Evolutionary conservation across 2,113 vertebrate genomes (phyloP), one percentile per base, ranked within the genome.

Genomic region (Saimiri boliviensis): DNA sequence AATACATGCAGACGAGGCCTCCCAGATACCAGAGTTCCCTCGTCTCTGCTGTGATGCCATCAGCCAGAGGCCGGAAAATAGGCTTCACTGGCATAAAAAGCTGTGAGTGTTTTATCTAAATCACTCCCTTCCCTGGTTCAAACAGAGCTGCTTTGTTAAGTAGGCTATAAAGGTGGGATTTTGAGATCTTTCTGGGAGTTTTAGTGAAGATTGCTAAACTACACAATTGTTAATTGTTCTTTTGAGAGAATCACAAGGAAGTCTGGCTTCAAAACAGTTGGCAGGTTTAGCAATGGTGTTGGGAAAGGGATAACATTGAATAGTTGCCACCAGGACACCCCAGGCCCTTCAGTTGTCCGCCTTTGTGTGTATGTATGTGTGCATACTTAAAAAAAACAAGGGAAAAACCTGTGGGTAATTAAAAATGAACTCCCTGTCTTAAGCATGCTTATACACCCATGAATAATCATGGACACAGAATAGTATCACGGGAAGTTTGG

Each of bases 251-350:
- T 60, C 25, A 10, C 11, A 13, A 32, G 19, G 79, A 11, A 52
- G 4, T 35, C 8, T 8, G 42, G 5, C 19, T 82, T 77, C 7
- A 10, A 8, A 35, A 52, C 3, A 0, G 0, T 3, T 19, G 12
- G 0, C 19, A 45, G 16, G 7, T 7, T 91, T 25, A 10, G 32
- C 13, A 0, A 0, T 14, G 79, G 87, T 11, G 2, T 37, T 0
- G 0, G 8, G 58, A 47, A 76, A 1, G 58, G 30, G 42, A 0
- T 2, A 8, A 9, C 8, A 2, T 13, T 20, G 2, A 0, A 0
- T 81, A 16, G 20, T 37, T 9, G 1, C 2, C 8, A 19, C 52
- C 6, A 4, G 25, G 23, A 20, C 7, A 11, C n/a, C 42, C 13
- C 3, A 27, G 14, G 2, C 8, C 40, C 10, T 73, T 40, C 27